phyloP scores from a whole-genome alignment of 2,113 vertebrate genomes.

The Prionailurus viverrinus region DNA sequence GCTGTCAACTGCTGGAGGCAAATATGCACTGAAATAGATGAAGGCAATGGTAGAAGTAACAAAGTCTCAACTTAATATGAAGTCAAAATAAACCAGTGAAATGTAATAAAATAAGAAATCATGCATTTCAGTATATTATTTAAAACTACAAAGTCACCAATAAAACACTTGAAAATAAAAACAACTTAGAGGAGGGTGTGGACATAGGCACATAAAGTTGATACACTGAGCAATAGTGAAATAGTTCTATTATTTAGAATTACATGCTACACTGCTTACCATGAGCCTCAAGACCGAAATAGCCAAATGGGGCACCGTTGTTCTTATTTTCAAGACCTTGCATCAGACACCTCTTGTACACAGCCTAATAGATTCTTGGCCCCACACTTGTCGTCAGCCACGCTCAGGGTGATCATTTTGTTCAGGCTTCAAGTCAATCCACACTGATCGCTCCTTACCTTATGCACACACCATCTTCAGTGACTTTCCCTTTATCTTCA shows the following conservation, averaged over 20 bases:
- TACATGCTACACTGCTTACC: background rate
- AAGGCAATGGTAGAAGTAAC: background rate
- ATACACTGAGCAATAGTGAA: background rate
- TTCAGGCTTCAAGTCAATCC: background rate
- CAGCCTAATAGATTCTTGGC: background rate
- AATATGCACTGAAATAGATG: background rate
- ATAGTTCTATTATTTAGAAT: background rate
- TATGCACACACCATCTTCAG: background rate
- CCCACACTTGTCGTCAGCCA: background rate
- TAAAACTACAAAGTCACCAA: background rate
- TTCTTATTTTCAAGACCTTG: background rate
- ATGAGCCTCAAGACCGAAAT: background rate
- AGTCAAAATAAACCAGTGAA: slow-evolving; percentile 22
- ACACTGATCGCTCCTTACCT: background rate
- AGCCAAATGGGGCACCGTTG: background rate
- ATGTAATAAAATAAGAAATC: background rate
- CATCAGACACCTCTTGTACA: too few relatives aligned
- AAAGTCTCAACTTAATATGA: background rate
- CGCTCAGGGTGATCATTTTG: background rate
- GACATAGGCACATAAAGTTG: background rate
- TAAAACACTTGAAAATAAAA: slow-evolving; percentile 37
- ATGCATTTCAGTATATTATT: background rate
- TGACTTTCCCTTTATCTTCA: background rate
- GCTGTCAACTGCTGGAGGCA: background rate
- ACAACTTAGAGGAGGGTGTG: background rate